Evolutionary conservation across 2,113 vertebrate genomes (phyloP).

Genomic region (Plecturocebus donacophilus): DNA sequence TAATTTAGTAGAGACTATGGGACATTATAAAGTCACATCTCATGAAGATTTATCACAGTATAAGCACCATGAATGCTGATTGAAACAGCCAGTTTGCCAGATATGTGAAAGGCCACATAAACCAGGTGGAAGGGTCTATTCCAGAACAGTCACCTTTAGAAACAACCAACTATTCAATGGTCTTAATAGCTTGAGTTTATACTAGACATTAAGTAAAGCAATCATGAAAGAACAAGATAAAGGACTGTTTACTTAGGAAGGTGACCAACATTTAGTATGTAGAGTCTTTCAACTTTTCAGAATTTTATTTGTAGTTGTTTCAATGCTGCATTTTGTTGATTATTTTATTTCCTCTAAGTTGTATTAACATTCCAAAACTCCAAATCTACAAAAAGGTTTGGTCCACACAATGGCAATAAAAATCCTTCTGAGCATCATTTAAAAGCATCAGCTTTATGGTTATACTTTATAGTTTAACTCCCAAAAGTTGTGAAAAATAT

Average conservation of each 20-base stretch:
- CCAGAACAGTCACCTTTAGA: neutral
- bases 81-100: neutral
- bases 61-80: neutral
- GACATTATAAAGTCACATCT: neutral
- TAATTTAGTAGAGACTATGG: neutral
- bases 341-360: neutral
- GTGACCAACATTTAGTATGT: neutral
- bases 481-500: constrained; percentile 1
- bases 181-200: neutral
- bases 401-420: neutral
- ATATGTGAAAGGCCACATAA: neutral
- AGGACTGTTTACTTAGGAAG: neutral
- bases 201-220: neutral
- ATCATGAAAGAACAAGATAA: neutral
- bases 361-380: neutral
- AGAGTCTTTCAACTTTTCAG: neutral
- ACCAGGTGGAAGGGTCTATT: rapidly evolving
- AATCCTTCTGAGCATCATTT: neutral
- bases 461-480: neutral
- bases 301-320: constrained; percentile 9
- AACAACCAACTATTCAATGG: neutral
- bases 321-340: neutral
- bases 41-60: neutral
- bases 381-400: neutral
- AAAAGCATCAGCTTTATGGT: neutral